phyloP scores from a whole-genome alignment of 2,797 vertebrate species.

The Sebastes jordani region DNA sequence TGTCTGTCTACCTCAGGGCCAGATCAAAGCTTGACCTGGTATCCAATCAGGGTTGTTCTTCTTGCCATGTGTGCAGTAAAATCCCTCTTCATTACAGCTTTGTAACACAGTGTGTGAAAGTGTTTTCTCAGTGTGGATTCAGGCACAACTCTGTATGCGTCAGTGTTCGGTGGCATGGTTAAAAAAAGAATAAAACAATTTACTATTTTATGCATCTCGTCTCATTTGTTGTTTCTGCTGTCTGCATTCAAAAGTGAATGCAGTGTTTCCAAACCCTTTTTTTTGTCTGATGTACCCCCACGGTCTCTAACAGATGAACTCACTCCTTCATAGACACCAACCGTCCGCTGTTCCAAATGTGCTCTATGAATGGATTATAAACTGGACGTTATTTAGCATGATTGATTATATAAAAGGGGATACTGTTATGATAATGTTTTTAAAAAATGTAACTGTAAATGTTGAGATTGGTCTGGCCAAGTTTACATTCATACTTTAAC shows the following conservation, averaged over 20 bases:
- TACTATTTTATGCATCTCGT: constrained; percentile 90
- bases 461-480: not conserved
- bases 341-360: not conserved
- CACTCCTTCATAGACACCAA: not conserved
- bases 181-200: constrained; percentile 85
- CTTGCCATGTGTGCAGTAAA: constrained; percentile 85
- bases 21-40: constrained; percentile 93
- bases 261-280: not conserved
- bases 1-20: constrained; percentile 99
- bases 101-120: constrained; percentile 84
- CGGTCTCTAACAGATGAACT: not conserved
- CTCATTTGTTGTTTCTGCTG: constrained; percentile 58
- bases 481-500: not conserved
- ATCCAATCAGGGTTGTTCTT: constrained; percentile 89
- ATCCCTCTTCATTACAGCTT: constrained; percentile 85
- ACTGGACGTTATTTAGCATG: not conserved
- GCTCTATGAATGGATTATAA: not conserved
- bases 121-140: constrained; percentile 90
- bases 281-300: not conserved
- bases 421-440: not conserved
- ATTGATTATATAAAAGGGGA: not conserved
- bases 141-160: constrained; percentile 93
- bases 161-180: constrained; percentile 94
- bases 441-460: not conserved
- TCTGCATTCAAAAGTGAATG: not conserved